Evolutionary conservation across 2,113 vertebrate genomes (phyloP), one percentile per base, ranked within the genome.

Genomic region (Pelobates fuscus): DNA sequence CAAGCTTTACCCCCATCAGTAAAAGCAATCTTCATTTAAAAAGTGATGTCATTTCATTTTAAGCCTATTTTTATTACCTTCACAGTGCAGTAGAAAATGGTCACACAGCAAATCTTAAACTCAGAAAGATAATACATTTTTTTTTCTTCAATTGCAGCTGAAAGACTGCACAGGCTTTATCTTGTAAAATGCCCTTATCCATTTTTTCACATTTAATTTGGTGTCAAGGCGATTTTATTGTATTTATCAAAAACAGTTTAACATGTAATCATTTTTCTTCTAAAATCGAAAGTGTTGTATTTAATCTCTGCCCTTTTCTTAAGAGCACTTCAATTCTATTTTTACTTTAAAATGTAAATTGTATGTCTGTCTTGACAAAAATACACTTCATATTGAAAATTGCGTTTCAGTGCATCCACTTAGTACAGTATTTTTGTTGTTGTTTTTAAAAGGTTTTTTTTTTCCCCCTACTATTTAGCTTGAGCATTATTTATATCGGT

Each of bases 1-100:
- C 72, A 59, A 62, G 57, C 57, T 75, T 75, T 60, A 52, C 49
- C 43, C 32, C 63, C 58, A 67, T 52, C 58, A 54, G 66, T 59
- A 67, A 60, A 75, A 66, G 72, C 63, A 67, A 75, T 75, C 72
- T 75, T 75, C 63, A 75, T 75, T 67, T 67, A 66, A 30, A 75
- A 63, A 75, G 66, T 74, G 62, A 75, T 75, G 72, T 67, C 72
- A 67, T 75, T 75, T 75, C 26, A 75, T 59, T 67, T 59, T 30
- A 66, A 75, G 52, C 54, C 72, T 29, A 60, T 67, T 75, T 57
- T 49, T 75, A 60, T 67, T 75, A 44, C 63, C 72, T 46, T 32
- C 54, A 26, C 63, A 24, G 52, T 49, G 54, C 59, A 46, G 59
- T 67, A 24, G 63, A 67, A 75, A 46, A 14, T n/a, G 72, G 72